Conservation (phyloP, 2,888 invertebrate genomes). For the Notocelia uddmanniana region DNA sequence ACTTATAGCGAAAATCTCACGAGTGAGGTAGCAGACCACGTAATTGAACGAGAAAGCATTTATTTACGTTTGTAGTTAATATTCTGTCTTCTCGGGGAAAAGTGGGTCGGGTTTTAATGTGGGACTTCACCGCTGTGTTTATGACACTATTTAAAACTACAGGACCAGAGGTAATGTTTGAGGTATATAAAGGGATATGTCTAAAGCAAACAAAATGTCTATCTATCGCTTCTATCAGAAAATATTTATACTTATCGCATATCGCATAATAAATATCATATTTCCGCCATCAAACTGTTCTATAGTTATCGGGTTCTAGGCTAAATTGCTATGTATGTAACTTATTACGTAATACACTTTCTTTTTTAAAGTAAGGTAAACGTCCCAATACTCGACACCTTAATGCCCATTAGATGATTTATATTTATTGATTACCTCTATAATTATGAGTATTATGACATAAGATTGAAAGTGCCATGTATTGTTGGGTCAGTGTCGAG, state of each 20-base stretch:
- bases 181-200: background rate
- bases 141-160: background rate
- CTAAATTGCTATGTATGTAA: too few relatives aligned
- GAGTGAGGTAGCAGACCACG: background rate
- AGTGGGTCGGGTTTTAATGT: background rate
- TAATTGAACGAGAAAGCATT: constrained; percentile 3
- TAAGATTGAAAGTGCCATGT: too few relatives aligned
- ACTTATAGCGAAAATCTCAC: background rate
- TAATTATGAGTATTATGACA: too few relatives aligned
- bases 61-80: constrained; percentile 1
- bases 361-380: too few relatives aligned
- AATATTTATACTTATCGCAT: background rate
- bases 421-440: too few relatives aligned
- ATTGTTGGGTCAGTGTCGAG: too few relatives aligned
- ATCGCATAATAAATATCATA: too few relatives aligned
- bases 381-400: too few relatives aligned
- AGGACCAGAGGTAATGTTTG: background rate
- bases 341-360: too few relatives aligned
- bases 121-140: background rate
- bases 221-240: background rate
- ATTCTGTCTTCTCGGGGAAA: background rate
- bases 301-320: too few relatives aligned
- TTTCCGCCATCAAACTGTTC: too few relatives aligned
- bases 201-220: background rate
- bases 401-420: too few relatives aligned